Evolutionary conservation across 2,113 vertebrate species (phyloP).

Genomic region (Anarhynchus alexandrinus): DNA sequence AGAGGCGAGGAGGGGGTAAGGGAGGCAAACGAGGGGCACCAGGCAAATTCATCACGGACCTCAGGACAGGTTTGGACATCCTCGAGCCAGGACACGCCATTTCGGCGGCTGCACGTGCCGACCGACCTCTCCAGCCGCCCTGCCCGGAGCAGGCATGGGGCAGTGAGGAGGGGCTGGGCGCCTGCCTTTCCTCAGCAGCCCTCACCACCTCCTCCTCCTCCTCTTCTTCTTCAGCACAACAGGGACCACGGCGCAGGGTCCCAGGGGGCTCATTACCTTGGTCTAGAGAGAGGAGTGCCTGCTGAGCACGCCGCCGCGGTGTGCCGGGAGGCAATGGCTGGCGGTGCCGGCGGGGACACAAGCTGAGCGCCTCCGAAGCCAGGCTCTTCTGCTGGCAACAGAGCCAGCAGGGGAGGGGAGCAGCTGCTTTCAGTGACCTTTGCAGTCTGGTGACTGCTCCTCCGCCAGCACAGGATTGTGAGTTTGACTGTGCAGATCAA

Average conservation of each 20-base stretch:
- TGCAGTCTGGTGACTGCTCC: conserved; percentile 20
- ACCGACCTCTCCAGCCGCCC: accelerated
- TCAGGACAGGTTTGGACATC: not conserved
- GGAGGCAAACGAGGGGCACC: accelerated
- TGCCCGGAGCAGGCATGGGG: not conserved
- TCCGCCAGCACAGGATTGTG: not conserved
- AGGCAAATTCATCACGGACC: not conserved
- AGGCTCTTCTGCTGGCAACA: not conserved
- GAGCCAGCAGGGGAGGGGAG: not conserved
- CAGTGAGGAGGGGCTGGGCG: accelerated
- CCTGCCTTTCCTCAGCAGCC: not conserved
- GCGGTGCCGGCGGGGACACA: not conserved
- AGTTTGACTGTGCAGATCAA: conserved; percentile 33
- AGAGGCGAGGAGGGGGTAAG: not conserved
- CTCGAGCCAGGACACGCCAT: accelerated
- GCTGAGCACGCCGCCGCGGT: accelerated
- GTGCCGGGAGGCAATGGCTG: not conserved
- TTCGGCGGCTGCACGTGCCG: not conserved
- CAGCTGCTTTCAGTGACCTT: conserved; percentile 54
- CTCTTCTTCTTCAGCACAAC: not conserved
- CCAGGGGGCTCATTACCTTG: not conserved
- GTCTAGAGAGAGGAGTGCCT: not conserved
- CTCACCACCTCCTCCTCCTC: not conserved
- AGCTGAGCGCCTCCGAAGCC: not conserved
- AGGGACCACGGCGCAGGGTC: not conserved